phyloP scores from a whole-genome alignment of 2,113 vertebrate species.

The Regulus satrapa region DNA sequence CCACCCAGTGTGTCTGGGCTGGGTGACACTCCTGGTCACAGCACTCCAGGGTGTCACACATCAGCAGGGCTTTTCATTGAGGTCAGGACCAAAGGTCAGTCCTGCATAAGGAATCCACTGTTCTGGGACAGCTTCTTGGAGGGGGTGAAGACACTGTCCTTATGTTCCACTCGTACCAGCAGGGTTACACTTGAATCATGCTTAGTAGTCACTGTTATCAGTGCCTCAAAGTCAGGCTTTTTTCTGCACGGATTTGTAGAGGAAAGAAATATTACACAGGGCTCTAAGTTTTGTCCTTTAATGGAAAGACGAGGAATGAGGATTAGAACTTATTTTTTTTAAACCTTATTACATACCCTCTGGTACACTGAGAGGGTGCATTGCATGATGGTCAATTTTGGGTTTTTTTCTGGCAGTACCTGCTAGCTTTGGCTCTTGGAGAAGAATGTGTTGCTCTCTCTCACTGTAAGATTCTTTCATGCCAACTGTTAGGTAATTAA shows the following conservation, averaged over 20 bases:
- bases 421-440: background rate
- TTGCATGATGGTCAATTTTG: background rate
- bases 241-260: background rate
- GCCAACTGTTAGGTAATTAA: slow-evolving; percentile 9
- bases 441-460: background rate
- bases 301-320: slow-evolving; percentile 16
- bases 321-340: background rate
- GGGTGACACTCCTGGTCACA: background rate
- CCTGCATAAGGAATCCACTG: background rate
- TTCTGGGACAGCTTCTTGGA: background rate
- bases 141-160: background rate
- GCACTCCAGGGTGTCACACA: background rate
- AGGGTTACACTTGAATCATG: background rate
- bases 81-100: background rate
- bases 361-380: background rate
- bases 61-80: background rate
- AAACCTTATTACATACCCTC: background rate
- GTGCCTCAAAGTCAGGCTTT: background rate
- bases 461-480: background rate
- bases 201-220: background rate
- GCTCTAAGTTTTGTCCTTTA: slow-evolving; percentile 39
- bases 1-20: background rate
- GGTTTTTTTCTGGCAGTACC: background rate
- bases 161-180: background rate
- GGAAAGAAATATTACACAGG: background rate